Base-by-base conservation (phyloP, 2,797 vertebrate genomes). In the Enteromius thamalakanensis region DNA sequence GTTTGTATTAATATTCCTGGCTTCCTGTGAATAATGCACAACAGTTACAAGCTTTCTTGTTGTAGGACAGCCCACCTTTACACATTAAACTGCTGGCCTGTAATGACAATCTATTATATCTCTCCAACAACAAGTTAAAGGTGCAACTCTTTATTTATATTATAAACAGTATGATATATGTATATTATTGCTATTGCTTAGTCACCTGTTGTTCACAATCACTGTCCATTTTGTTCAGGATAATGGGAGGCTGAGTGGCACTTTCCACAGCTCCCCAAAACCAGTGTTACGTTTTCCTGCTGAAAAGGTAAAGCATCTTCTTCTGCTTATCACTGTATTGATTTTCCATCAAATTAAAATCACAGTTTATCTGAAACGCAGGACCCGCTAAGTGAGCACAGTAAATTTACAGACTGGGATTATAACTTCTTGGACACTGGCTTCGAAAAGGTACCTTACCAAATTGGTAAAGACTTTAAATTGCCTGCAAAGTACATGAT, bases 11-110 rank as follows among this genome's bases (percentile, higher is more conserved):
- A 6, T 19, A 53, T 10, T 23, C 6, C 6, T 70, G 17, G 8
- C 7, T 47, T 34, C 17, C 79, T 62, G 17, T n/a, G 37, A 9
- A 29, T 58, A 55, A 64, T 74, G 17, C 53, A 62, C 51, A 76
- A 2, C 74, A 62, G 2, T 55, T 17, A 34, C 42, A 64, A 67
- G 37, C 21, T 70, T 83, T 70, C 34, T 62, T 70, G 12, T 78
- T 51, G 34, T 40, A 80, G 81, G 45, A 71, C 49, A 80, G 81
- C 45, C 76, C 83, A 65, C 80, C 55, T 19, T 80, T 83, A 45
- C 77, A 87, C 81, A 82, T 74, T 15, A 85, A 79, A 81, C 80
- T 86, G 37, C 64, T 82, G 17, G 29, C 68, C 4, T 72, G 80
- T 60, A 86, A 86, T 60, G 76, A 79, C 1, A 34, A 79, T 55